phyloP scores from a whole-genome alignment of 2,888 invertebrate genomes.

The Periphyllus acericola region DNA sequence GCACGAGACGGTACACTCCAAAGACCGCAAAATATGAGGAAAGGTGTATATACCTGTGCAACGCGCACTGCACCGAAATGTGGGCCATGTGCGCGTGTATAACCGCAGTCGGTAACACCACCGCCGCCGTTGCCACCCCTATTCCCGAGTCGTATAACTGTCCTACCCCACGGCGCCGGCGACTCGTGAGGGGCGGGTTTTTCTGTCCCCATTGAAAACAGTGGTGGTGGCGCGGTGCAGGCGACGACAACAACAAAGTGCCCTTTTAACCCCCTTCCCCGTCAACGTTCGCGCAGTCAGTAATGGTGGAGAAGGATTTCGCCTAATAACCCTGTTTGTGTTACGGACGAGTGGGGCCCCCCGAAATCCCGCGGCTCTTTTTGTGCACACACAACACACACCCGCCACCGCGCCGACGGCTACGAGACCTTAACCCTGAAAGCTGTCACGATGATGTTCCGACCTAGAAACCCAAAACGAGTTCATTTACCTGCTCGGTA shows the following conservation, averaged over 20 bases:
- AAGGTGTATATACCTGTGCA: not conserved
- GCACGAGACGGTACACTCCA: not conserved
- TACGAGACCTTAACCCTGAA: slow-evolving; percentile 55
- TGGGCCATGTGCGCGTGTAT: not conserved
- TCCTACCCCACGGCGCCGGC: slow-evolving; percentile 49
- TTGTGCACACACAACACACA: not conserved
- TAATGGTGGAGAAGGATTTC: slow-evolving; percentile 20
- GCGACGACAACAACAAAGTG: slow-evolving; percentile 47
- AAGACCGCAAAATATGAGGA: not conserved
- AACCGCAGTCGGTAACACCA: not conserved
- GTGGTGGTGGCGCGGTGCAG: not conserved
- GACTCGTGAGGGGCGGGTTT: slow-evolving; percentile 22
- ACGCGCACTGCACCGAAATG: not conserved
- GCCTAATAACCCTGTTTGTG: slow-evolving; percentile 59
- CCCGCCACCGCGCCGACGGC: not conserved
- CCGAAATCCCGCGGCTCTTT: slow-evolving; percentile 26
- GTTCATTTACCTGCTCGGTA: slow-evolving; percentile 16
- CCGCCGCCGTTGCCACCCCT: slow-evolving; percentile 2
- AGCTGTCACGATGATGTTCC: not conserved
- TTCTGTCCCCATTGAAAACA: slow-evolving; percentile 37
- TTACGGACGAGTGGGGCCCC: not conserved
- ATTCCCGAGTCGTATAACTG: slow-evolving; percentile 33
- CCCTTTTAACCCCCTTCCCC: slow-evolving; percentile 19
- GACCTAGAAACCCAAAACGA: slow-evolving; percentile 51
- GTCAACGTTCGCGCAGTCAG: not conserved